Evolutionary conservation across 1,140 invertebrate genomes (phyloP).

Genomic region (Phortica variegata): DNA sequence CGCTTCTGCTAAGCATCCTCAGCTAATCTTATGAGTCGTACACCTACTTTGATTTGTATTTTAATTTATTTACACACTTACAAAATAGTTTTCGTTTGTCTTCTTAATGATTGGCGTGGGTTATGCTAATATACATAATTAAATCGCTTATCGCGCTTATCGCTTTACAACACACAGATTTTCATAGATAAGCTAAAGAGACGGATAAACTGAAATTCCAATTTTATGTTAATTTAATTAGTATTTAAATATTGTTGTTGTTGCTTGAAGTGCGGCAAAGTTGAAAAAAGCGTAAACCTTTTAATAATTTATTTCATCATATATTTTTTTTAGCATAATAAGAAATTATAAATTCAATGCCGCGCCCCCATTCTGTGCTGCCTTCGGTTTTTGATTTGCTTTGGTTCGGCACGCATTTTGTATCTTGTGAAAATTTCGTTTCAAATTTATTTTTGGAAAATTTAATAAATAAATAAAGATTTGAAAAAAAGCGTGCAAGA

Average conservation of each 20-base stretch:
- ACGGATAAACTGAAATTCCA: slow-evolving; percentile 40
- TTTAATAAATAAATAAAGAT: no score
- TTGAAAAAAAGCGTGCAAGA: no score
- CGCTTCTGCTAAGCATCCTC: no score
- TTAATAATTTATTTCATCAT: slow-evolving; percentile 37
- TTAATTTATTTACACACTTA: background rate
- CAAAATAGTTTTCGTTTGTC: slow-evolving; percentile 19
- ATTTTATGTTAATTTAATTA: slow-evolving; percentile 51
- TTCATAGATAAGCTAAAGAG: slow-evolving; percentile 44
- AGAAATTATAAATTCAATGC: background rate
- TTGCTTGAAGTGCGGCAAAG: no score
- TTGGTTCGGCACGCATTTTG: slow-evolving; percentile 41
- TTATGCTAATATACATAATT: slow-evolving; percentile 28
- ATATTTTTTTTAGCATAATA: background rate
- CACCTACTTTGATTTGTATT: slow-evolving; percentile 31
- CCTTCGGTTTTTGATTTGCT: background rate
- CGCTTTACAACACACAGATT: slow-evolving; percentile 30
- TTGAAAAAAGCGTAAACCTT: background rate
- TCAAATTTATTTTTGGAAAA: no score
- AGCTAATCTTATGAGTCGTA: slow-evolving; percentile 49
- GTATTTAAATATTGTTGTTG: slow-evolving; percentile 26
- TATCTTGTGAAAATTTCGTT: background rate
- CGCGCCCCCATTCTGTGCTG: no score
- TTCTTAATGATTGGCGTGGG: slow-evolving; percentile 45
- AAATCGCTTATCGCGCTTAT: slow-evolving; percentile 15